phyloP scores from a whole-genome alignment of 2,113 vertebrate species.

The Erythrocebus patas region DNA sequence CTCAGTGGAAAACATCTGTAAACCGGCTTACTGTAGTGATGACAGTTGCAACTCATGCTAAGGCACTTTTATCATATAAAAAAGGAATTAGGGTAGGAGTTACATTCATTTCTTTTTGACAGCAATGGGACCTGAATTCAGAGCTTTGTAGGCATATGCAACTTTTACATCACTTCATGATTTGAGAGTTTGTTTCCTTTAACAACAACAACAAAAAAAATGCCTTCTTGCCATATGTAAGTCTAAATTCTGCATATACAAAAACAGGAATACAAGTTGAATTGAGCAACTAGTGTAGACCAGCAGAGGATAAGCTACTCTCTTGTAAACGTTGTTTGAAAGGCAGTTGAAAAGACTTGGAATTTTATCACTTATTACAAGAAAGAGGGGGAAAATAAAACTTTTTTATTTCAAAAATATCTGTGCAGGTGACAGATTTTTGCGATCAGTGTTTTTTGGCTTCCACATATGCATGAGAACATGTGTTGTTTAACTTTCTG shows the following conservation, averaged over 20 bases:
- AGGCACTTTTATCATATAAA: slow-evolving; percentile 85
- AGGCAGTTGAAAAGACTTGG: slow-evolving; percentile 85
- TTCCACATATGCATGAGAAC: neutral
- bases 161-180: slow-evolving; percentile 70
- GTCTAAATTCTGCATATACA: slow-evolving; percentile 83
- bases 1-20: slow-evolving; percentile 83
- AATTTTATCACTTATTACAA: slow-evolving; percentile 78
- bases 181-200: slow-evolving; percentile 65
- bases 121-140: slow-evolving; percentile 77
- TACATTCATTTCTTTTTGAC: slow-evolving; percentile 68
- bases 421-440: slow-evolving; percentile 76
- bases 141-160: slow-evolving; percentile 71
- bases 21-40: slow-evolving; percentile 81
- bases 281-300: slow-evolving; percentile 84
- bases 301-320: slow-evolving; percentile 82
- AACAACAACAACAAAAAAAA: neutral
- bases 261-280: slow-evolving; percentile 81
- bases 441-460: neutral
- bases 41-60: slow-evolving; percentile 82
- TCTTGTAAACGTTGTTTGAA: slow-evolving; percentile 82
- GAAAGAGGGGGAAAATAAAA: slow-evolving; percentile 62
- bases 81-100: slow-evolving; percentile 29
- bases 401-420: slow-evolving; percentile 68
- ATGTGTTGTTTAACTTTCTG: neutral
- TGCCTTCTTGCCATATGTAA: slow-evolving; percentile 42